Evolutionary conservation across 1,140 invertebrate species (phyloP), one percentile per base, ranked within the genome.

Genomic region (Paracyclopina nana): DNA sequence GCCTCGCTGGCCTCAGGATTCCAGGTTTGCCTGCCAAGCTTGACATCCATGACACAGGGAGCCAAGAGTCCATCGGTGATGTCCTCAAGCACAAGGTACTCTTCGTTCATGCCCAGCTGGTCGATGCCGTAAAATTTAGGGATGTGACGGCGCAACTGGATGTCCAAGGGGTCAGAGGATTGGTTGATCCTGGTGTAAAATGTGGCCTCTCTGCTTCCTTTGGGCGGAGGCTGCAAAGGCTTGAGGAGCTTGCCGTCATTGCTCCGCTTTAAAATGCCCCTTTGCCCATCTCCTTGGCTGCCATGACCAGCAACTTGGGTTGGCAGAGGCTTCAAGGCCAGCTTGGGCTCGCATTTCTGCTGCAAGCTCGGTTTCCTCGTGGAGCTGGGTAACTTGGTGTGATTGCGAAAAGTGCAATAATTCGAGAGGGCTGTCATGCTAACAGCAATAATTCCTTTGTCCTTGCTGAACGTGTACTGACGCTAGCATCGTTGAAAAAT

Each of bases 11-110:
- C 50, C n/a, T 46, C 40, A 9, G 50, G 50, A 12, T 40, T 40
- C 18, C 40, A 52, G 20, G 50, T 52, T 26, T 38, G 16, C 18
- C 20, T 12, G n/a, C 50, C 50, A 18, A 52, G 43, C 25, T 52
- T 52, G 20, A 52, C 43, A 29, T 52, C 50, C 38, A 44, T 44
- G 38, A 50, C 25, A 6, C 27, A 22, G 6, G 50, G 50, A 12
- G 11, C 11, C 8, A 11, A 11, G 2, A 45, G 12, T 11, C 25
- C 42, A 11, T 31, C n/a, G 11, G 12, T 28, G 20, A 48, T 29
- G n/a, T 45, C 43, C 5, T 45, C 20, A n/a, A 45, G 12, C n/a
- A 45, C 43, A 2, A 45, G 43, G 11, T 18, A 45, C 25, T 45
- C 14, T 22, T 45, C 20, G 34, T 20, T 22, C 14, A n/a, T 45